Evolutionary conservation across 64 coral and sea anemone species (phyloP).

Genomic region (Dendrophyllia cribrosa): DNA sequence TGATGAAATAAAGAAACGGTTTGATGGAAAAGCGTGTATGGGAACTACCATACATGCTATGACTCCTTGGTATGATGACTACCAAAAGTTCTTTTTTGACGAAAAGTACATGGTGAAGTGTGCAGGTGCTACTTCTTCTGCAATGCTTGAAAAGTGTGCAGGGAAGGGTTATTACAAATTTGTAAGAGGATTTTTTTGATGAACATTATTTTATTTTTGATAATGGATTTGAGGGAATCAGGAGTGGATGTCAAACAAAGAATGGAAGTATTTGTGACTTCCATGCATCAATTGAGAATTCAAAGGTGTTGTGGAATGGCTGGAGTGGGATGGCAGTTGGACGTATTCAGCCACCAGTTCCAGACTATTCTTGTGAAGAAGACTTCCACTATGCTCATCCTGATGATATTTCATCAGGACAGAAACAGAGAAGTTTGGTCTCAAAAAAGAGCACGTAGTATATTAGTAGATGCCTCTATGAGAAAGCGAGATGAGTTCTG

Average conservation of each 20-base stretch:
- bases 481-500: conserved; percentile 60
- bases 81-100: conserved; percentile 55
- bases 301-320: conserved; percentile 3
- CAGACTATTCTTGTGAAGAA: conserved; percentile 45
- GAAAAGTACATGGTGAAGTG: conserved; percentile 61
- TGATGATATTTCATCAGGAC: conserved; percentile 3
- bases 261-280: conserved; percentile 41
- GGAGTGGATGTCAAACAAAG: conserved; percentile 33
- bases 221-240: conserved; percentile 62
- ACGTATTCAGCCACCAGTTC: conserved; percentile 56
- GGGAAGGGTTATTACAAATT: conserved; percentile 51
- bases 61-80: conserved; percentile 40
- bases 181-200: conserved; percentile 35
- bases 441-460: conserved; percentile 28
- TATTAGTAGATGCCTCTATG: conserved; percentile 38
- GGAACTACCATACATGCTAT: conserved; percentile 22
- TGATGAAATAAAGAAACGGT: conserved; percentile 24
- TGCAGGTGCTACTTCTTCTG: conserved; percentile 23
- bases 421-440: conserved; percentile 54
- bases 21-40: conserved; percentile 21
- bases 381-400: conserved; percentile 44
- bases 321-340: conserved; percentile 44
- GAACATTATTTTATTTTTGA: conserved; percentile 50
- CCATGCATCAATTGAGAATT: conserved; percentile 42
- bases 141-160: conserved; percentile 56